Conservation (phyloP, 2,113 vertebrate species). For the Protobothrops flavoviridis region DNA sequence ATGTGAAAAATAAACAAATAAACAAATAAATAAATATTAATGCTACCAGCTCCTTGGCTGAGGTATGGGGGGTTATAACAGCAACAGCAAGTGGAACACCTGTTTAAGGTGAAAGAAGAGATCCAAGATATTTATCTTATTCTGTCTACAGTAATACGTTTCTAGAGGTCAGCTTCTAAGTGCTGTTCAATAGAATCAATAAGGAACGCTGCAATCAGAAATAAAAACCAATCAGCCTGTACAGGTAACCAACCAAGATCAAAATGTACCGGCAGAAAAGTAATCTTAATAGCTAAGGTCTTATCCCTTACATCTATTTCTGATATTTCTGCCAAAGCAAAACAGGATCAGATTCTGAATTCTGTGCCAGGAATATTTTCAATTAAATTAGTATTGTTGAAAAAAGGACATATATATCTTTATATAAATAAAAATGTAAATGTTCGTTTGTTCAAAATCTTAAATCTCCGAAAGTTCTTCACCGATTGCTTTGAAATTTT, state of each 20-base stretch:
- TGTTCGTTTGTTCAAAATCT: no score
- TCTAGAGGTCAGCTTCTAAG: conserved; percentile 46
- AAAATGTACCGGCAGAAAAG: conserved; percentile 9
- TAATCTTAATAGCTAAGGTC: not conserved
- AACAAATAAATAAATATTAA: not conserved
- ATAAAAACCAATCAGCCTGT: conserved; percentile 48
- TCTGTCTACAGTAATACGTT: conserved; percentile 57
- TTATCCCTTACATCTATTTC: not conserved
- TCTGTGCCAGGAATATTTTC: no score
- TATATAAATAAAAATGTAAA: no score
- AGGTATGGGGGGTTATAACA: conserved; percentile 17
- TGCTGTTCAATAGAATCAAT: conserved; percentile 52
- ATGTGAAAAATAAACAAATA: not conserved
- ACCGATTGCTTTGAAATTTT: no score
- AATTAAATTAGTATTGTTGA: no score
- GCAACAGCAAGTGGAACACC: conserved; percentile 24
- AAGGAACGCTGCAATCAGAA: conserved; percentile 53
- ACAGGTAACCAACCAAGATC: conserved; percentile 31
- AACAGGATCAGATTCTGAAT: not conserved
- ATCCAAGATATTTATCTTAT: conserved; percentile 48
- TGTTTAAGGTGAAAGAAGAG: conserved; percentile 35
- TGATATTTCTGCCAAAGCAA: conserved; percentile 8
- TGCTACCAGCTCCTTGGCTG: conserved; percentile 18
- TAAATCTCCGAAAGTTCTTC: no score
- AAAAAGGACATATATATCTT: no score